Evolutionary conservation across 2,888 invertebrate genomes (phyloP).

Genomic region (Athetis lepigone): DNA sequence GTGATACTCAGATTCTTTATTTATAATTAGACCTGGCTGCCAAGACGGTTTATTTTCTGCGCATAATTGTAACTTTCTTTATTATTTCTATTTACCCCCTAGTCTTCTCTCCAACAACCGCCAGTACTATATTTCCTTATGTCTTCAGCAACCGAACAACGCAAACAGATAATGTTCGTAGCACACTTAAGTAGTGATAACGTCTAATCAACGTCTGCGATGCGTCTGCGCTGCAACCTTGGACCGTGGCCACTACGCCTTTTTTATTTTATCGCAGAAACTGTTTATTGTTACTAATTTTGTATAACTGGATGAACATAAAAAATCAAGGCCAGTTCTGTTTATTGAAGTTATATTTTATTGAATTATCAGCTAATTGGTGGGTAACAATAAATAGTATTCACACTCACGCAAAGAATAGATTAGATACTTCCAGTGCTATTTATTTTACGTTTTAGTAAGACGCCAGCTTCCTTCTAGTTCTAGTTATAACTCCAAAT

Average conservation of each 20-base stretch:
- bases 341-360: slow-evolving; percentile 15
- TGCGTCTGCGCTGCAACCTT: slow-evolving; percentile 75
- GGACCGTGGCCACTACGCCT: slow-evolving; percentile 63
- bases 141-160: slow-evolving; percentile 12
- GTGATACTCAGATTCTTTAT: no score
- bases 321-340: slow-evolving; percentile 10
- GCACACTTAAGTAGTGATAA: slow-evolving; percentile 59
- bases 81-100: no score
- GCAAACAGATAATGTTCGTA: slow-evolving; percentile 34
- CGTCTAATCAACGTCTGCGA: slow-evolving; percentile 70
- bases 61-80: no score
- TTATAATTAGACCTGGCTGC: no score
- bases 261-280: slow-evolving; percentile 57
- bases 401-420: not conserved
- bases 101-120: not conserved
- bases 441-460: no score
- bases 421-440: no score
- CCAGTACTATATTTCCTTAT: not conserved
- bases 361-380: slow-evolving; percentile 14
- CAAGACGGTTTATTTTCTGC: no score
- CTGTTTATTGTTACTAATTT: slow-evolving; percentile 27
- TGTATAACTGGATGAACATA: slow-evolving; percentile 1
- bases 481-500: no score
- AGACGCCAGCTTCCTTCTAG: no score
- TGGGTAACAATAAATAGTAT: not conserved